Evolutionary conservation across 2,888 invertebrate genomes (phyloP).

Genomic region (Euproctis similis): DNA sequence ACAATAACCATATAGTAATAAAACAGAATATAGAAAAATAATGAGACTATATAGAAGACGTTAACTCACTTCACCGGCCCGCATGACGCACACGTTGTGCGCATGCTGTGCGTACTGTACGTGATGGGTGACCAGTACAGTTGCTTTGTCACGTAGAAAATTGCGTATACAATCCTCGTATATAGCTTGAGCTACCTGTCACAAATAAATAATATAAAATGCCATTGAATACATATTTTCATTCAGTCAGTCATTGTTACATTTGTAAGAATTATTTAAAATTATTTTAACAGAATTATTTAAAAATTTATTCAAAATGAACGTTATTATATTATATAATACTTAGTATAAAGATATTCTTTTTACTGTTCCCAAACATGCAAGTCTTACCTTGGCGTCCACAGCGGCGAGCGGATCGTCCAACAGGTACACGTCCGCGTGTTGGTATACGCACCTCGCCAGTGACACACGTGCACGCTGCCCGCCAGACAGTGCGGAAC

Average conservation of each 20-base stretch:
- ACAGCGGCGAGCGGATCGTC: slow-evolving; percentile 79
- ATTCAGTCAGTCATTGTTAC: no score
- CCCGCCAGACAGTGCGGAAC: slow-evolving; percentile 80
- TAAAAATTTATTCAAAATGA: no score
- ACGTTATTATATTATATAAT: no score
- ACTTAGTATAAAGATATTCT: no score
- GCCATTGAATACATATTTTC: no score
- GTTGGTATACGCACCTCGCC: slow-evolving; percentile 75
- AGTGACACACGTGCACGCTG: slow-evolving; percentile 78
- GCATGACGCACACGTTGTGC: slow-evolving; percentile 59
- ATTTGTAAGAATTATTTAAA: not conserved
- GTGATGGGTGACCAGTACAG: slow-evolving; percentile 80
- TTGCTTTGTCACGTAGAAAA: slow-evolving; percentile 68
- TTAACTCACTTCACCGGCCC: slow-evolving; percentile 47
- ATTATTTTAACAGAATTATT: no score
- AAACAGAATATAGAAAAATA: no score
- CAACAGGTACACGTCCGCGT: slow-evolving; percentile 78
- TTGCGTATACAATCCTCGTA: slow-evolving; percentile 77
- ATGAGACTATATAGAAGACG: not conserved
- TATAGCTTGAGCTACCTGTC: slow-evolving; percentile 72
- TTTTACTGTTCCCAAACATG: not conserved
- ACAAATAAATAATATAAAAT: no score
- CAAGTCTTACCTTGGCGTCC: slow-evolving; percentile 73
- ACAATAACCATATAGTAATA: no score
- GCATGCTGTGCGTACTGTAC: slow-evolving; percentile 75